phyloP scores from a whole-genome alignment of 2,888 invertebrate species.

The Sycophila texana region DNA sequence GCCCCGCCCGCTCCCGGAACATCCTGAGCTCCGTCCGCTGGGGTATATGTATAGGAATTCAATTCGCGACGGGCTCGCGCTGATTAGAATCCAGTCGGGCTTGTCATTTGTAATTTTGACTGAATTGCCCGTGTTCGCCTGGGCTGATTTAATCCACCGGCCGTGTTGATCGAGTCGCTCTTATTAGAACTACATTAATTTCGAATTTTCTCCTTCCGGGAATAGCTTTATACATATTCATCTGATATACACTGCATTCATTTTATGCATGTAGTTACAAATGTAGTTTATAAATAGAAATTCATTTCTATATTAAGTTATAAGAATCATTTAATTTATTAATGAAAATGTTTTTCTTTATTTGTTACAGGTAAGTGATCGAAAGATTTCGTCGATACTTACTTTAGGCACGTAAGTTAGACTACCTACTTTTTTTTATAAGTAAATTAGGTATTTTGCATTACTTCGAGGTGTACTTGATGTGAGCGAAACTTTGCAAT shows the following conservation, averaged over 20 bases:
- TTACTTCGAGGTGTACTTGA: background rate
- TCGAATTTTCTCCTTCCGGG: too few species aligned
- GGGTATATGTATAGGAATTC: too few species aligned
- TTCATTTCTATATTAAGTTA: background rate
- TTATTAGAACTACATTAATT: too few species aligned
- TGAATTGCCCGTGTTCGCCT: too few species aligned
- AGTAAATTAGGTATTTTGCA: background rate
- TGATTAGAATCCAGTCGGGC: too few species aligned
- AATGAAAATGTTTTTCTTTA: slow-evolving; percentile 1
- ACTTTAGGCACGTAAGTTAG: slow-evolving; percentile 7
- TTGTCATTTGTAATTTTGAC: too few species aligned
- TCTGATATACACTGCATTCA: too few species aligned
- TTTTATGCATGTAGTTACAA: background rate
- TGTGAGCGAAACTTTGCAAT: background rate
- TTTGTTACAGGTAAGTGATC: slow-evolving; percentile 39
- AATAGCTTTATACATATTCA: too few species aligned
- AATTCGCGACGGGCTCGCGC: too few species aligned
- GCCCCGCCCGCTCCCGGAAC: background rate
- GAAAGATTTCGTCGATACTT: background rate
- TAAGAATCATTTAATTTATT: background rate
- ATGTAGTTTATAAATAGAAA: background rate
- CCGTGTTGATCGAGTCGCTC: too few species aligned
- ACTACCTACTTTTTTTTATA: background rate
- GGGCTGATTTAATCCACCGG: too few species aligned
- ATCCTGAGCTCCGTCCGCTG: background rate